Evolutionary conservation across 64 coral and sea anemone species (phyloP).

Genomic region (Montipora capricornis): DNA sequence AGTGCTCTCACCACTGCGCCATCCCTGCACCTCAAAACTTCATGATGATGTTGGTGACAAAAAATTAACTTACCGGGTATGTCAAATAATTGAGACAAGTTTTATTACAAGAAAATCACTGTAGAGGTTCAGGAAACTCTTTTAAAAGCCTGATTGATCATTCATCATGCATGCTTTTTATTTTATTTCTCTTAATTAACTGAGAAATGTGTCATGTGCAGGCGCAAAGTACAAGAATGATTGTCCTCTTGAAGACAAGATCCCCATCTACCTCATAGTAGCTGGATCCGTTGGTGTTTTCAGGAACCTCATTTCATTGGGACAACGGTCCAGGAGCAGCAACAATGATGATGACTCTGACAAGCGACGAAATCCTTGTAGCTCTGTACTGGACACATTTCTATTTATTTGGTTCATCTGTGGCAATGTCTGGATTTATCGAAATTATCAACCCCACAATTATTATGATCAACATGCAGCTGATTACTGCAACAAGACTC

Average conservation of each 20-base stretch:
- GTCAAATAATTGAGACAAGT: no score
- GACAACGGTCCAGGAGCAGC: conserved; percentile 60
- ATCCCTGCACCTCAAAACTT: no score
- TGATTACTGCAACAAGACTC: conserved; percentile 77
- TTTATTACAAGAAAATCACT: no score
- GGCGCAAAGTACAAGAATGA: conserved; percentile 94
- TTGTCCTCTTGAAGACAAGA: conserved; percentile 77
- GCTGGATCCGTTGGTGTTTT: conserved; percentile 85
- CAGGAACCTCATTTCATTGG: conserved; percentile 84
- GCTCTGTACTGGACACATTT: conserved; percentile 86
- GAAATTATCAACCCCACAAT: conserved; percentile 49
- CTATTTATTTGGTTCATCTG: conserved; percentile 93
- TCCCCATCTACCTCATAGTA: conserved; percentile 98
- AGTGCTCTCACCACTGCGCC: no score
- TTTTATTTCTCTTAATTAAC: no score
- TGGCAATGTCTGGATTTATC: conserved; percentile 97
- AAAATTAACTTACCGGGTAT: no score
- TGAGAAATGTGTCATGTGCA: background rate
- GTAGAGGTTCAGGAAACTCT: no score
- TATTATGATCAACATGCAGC: rapidly evolving
- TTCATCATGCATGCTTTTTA: no score
- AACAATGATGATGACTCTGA: conserved; percentile 47
- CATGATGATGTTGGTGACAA: no score
- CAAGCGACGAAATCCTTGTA: conserved; percentile 53
- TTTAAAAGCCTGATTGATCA: no score